A percentile compares a stretch with the other conserved stretches of the same genome.
Evolutionary conservation across 2,113 vertebrate genomes (phyloP).

Genomic region (Cololabis saira): DNA sequence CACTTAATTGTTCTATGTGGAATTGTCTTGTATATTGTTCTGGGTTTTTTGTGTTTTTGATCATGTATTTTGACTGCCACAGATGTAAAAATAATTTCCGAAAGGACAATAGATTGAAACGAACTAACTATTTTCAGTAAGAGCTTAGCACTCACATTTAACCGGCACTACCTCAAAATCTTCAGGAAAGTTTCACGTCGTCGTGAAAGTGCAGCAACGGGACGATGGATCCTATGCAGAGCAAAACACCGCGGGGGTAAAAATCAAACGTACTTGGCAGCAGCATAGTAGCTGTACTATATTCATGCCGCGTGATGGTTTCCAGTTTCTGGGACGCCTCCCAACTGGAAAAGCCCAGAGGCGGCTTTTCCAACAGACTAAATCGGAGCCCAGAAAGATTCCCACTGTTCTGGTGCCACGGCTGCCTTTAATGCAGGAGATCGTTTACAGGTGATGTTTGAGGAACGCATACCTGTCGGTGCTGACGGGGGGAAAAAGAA

Average conservation of each 20-base stretch:
- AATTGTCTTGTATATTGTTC: no score
- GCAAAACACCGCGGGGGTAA: conserved; percentile 1
- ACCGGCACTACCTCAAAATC: no score
- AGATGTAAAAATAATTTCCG: no score
- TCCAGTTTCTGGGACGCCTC: conserved; percentile 24
- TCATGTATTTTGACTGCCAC: no score
- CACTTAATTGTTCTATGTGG: no score
- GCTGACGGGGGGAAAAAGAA: background rate
- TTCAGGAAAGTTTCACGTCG: no score
- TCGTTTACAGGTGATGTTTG: conserved; percentile 51
- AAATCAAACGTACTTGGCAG: background rate
- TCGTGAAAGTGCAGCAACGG: no score
- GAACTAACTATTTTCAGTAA: no score
- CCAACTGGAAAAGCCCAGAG: no score
- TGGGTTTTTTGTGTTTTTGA: no score
- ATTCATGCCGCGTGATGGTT: conserved; percentile 2
- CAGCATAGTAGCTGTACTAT: background rate
- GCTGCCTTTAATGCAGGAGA: conserved; percentile 20
- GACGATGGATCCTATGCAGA: background rate
- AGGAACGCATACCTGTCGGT: conserved; percentile 36
- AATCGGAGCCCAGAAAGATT: conserved; percentile 22
- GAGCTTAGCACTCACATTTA: no score
- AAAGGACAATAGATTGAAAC: no score
- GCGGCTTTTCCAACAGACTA: conserved; percentile 12
- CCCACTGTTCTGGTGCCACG: conserved; percentile 10